phyloP scores from a whole-genome alignment of 2,797 vertebrate species.

The Oreortyx pictus region DNA sequence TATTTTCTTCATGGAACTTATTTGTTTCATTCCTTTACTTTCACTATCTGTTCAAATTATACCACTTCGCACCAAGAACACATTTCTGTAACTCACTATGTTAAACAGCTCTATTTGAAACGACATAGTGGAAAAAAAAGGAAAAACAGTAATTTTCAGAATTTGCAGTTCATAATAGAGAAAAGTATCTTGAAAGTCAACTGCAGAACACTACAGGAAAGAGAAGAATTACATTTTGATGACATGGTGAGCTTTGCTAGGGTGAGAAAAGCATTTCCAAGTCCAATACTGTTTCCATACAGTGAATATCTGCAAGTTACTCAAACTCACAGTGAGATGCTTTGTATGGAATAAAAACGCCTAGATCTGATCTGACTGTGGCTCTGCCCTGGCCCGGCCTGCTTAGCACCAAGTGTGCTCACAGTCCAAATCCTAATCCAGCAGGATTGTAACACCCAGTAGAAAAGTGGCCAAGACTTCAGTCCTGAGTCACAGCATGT shows the following conservation, averaged over 20 bases:
- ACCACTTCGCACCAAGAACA: not conserved
- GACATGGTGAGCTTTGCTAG: not conserved
- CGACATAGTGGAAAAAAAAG: not conserved
- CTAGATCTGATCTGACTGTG: not conserved
- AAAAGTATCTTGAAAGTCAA: not conserved
- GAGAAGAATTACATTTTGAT: not conserved
- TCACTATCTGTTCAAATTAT: not conserved
- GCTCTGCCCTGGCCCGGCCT: not conserved
- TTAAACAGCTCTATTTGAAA: not conserved
- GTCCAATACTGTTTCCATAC: not conserved
- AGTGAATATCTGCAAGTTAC: accelerated
- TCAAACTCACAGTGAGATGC: not conserved
- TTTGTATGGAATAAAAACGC: not conserved
- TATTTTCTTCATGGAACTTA: not conserved
- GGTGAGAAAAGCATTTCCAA: not conserved
- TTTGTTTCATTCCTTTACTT: not conserved
- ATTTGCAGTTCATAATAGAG: not conserved
- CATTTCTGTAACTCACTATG: not conserved
- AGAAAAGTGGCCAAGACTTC: not conserved
- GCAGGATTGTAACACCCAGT: accelerated
- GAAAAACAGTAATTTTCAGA: not conserved
- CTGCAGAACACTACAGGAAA: not conserved
- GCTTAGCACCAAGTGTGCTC: not conserved
- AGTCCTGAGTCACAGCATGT: not conserved
- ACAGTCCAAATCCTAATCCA: not conserved